Base-by-base conservation (phyloP, 2,113 vertebrate genomes). In the Paratilapia polleni region DNA sequence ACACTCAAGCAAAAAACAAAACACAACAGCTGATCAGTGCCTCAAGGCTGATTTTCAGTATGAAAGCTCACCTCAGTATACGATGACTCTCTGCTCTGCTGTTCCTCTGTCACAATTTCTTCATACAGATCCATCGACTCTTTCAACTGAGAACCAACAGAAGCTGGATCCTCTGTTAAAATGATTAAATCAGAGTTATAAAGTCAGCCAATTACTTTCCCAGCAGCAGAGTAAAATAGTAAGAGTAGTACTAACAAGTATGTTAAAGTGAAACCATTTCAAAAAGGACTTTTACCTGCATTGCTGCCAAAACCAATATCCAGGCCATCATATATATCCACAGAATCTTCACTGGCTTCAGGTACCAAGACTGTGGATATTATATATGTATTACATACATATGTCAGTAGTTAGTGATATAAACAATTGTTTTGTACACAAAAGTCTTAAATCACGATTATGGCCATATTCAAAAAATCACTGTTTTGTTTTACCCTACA, bases 251-350 rank as follows among this genome's bases (percentile, higher is more conserved):
- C 8, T 31, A 11, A 76, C 31, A n/a, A 38, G 36, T 8, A 79
- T 36, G 56, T 3, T 6, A 41, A 75, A 26, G 22, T 22, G 80
- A 60, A 43, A 73, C 28, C 2, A 26, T n/a, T 47, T 43, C 2
- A 52, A 19, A 28, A 34, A 57, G 2, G 24, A 60, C 2, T 14
- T 75, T 82, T 84, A 95, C 96, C 93, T 82, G 83, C 56, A 78
- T 22, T 76, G 56, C 17, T 78, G 77, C 22, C 81, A 4, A 85
- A 70, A 28, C 62, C 75, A n/a, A 76, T 68, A 17, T 96, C 97
- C 94, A 99, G 94, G n/a, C 95, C 98, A 87, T 97, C 97, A 6
- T 99, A 99, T 91, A 99, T 98, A 93, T 99, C 98, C 94, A 99
- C 93, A 4, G 98, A 99, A 77, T 97, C 96, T 91, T 98, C 97